A percentile compares a stretch with the other conserved stretches of the same genome.
These are phyloP conservation scores for Tauraco erythrolophus DNA, from an alignment of 2,113 vertebrate species.

Conservation along the genomic window DNA sequence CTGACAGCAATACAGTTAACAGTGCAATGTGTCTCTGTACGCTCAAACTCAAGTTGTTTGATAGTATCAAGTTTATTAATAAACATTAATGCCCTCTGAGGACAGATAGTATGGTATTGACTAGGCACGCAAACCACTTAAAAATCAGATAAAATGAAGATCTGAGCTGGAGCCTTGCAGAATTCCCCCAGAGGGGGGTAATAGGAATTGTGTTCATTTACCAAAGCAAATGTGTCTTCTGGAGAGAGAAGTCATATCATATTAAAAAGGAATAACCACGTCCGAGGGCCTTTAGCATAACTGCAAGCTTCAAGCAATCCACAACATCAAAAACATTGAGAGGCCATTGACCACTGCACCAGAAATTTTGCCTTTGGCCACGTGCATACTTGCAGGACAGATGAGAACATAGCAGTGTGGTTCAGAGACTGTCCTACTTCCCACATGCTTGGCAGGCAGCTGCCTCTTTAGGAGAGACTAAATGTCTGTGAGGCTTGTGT, in stretches of 20 bases:
- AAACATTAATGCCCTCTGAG: conserved; percentile 16
- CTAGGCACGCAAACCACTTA: neutral
- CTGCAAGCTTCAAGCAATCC: neutral
- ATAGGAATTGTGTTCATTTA: neutral
- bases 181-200: neutral
- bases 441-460: neutral
- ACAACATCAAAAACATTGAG: neutral
- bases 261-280: neutral
- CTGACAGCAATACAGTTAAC: neutral
- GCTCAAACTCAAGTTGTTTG: neutral
- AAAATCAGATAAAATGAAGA: neutral
- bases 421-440: neutral
- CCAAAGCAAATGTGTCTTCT: neutral
- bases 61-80: neutral
- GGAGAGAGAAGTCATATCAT: neutral
- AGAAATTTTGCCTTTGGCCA: neutral
- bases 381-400: neutral
- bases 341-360: neutral
- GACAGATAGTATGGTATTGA: neutral
- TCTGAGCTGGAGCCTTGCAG: neutral
- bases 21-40: neutral
- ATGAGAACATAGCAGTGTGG: fast-evolving
- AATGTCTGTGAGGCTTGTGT: neutral
- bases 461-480: neutral
- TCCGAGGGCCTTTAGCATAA: neutral